phyloP scores from a whole-genome alignment of 1,140 invertebrate genomes.

The Radopholus similis region DNA sequence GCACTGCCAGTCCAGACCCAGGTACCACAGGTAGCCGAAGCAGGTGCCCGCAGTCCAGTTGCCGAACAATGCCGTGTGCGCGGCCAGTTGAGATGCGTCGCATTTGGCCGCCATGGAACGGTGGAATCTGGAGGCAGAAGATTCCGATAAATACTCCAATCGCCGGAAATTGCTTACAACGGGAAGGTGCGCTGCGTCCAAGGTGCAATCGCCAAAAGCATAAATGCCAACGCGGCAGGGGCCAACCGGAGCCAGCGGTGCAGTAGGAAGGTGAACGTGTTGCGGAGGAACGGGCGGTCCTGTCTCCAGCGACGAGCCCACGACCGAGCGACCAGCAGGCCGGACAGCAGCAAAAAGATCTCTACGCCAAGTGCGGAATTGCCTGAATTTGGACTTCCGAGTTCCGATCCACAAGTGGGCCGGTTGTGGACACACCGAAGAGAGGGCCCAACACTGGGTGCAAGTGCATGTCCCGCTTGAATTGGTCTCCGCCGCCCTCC shows the following conservation, averaged over 20 bases:
- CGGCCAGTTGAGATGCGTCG: conserved; percentile 34
- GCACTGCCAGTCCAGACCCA: conserved; percentile 56
- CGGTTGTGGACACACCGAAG: conserved; percentile 23
- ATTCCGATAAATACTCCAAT: background rate
- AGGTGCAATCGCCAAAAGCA: conserved; percentile 46
- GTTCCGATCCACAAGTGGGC: background rate
- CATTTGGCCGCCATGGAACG: conserved; percentile 52
- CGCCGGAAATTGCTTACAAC: conserved; percentile 22
- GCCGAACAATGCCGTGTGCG: conserved; percentile 45
- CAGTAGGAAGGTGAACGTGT: conserved; percentile 42
- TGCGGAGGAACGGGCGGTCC: conserved; percentile 26
- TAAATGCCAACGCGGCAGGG: conserved; percentile 47
- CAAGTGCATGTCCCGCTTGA: conserved; percentile 44
- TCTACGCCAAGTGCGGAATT: conserved; percentile 58
- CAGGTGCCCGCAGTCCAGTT: conserved; percentile 56
- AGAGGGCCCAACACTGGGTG: conserved; percentile 55
- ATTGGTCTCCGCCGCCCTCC: conserved; percentile 45
- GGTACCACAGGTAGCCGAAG: conserved; percentile 58
- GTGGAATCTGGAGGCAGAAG: conserved; percentile 38
- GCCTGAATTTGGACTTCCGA: too few relatives aligned
- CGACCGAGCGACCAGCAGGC: conserved; percentile 47
- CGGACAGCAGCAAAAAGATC: conserved; percentile 56
- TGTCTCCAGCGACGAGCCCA: conserved; percentile 35
- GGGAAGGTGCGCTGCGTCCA: conserved; percentile 44
- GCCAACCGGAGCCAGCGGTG: conserved; percentile 45